These are phyloP conservation scores for Trachelus troglodyta DNA, from an alignment of 2,888 invertebrate species.

Conservation along the genomic window DNA sequence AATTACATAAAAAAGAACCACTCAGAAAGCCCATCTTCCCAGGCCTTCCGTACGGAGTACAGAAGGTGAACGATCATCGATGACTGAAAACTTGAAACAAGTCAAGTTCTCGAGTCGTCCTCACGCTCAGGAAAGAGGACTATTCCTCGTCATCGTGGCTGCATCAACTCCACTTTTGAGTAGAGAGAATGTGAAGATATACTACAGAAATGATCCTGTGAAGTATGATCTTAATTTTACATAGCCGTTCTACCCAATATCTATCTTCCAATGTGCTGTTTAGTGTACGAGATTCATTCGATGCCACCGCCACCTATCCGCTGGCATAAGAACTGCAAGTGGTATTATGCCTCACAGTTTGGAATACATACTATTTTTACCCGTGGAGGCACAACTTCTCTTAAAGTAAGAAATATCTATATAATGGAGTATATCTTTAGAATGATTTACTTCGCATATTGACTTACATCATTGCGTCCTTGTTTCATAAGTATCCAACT, in stretches of 20 bases:
- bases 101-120: conserved; percentile 44
- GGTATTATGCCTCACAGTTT: neutral
- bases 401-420: neutral
- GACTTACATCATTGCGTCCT: conserved; percentile 71
- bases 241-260: neutral
- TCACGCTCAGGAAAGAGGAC: conserved; percentile 63
- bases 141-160: conserved; percentile 72
- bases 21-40: conserved; percentile 56
- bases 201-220: conserved; percentile 79
- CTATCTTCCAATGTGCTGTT: neutral
- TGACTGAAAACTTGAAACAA: conserved; percentile 41
- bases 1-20: conserved; percentile 37
- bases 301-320: conserved; percentile 28
- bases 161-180: conserved; percentile 67
- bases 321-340: neutral
- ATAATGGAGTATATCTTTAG: neutral
- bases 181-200: conserved; percentile 71
- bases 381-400: neutral
- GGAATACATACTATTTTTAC: neutral
- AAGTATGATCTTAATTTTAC: conserved; percentile 65
- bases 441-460: neutral
- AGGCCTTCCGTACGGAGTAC: conserved; percentile 41
- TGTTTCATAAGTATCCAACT: conserved; percentile 91
- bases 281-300: neutral
- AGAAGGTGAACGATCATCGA: conserved; percentile 61